Base-by-base conservation (phyloP, 92 coral and sea anemone species). In the Metridium senile region DNA sequence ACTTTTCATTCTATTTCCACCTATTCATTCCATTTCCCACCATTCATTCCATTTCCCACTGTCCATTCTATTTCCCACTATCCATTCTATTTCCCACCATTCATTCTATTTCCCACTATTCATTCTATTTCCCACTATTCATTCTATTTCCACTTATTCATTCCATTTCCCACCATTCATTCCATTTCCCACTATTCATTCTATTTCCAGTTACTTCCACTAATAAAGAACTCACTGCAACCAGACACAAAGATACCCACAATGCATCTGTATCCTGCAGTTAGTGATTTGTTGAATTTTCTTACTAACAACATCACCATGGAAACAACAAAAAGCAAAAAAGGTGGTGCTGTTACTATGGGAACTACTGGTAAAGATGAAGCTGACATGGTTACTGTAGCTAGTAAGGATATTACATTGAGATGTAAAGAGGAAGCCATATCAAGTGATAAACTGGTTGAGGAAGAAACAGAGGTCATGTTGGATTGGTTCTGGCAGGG, bases 401-500 rank as follows among this genome's bases (percentile, higher is more conserved):
- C n/a, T 32, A 9, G 23, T 10, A 20, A 45, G 18, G 74, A 45
- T 26, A 71, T 71, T 35, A 11, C 63, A 23, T 9, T 52, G 57
- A 26, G 28, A 17, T 35, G 30, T 47, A 70, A 45, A 13, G 29
- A 54, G 17, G 59, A 70, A 34, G 63, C 57, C 29, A 27, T 39
- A 26, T 59, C 26, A 0, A 25, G 57, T 16, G 64, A 68, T 58
- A 79, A 64, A 23, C 33, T 74, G 30, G 76, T 74, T 53, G 54
- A 39, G 29, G 54, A 39, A 9, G 74, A 74, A 25, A 54, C 17
- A 28, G 75, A 58, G 16, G 39, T 74, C 34, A 73, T 91, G 20
- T 72, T 79, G 25, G 75, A 70, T 9, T 88, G 87, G 86, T 91
- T 91, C 81, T 91, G 97, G 97, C 78, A 82, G 33, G 97, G 88